A percentile compares a stretch with the other conserved stretches of the same genome.
Evolutionary conservation across 2,797 vertebrate genomes (phyloP).

Genomic region (Semotilus atromaculatus): DNA sequence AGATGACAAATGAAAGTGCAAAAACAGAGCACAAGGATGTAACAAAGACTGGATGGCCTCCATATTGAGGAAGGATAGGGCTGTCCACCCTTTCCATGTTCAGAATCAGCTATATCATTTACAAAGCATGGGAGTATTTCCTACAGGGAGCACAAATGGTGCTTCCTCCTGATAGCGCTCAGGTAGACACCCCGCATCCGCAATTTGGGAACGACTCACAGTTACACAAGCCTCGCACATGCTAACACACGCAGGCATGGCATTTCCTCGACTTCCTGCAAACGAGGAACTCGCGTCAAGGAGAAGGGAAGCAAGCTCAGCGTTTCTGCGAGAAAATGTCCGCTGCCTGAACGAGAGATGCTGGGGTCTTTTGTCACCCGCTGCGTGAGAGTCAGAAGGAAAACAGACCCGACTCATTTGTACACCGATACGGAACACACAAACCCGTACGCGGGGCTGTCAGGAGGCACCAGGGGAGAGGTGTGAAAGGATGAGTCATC

Average conservation of each 20-base stretch:
- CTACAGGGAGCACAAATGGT: conserved; percentile 40
- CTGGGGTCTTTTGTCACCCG: conserved; percentile 9
- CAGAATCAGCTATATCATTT: conserved; percentile 7
- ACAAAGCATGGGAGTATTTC: conserved; percentile 40
- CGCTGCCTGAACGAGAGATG: background rate
- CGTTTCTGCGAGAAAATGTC: conserved; percentile 28
- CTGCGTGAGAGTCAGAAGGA: background rate
- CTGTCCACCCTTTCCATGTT: conserved; percentile 49
- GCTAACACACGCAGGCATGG: conserved; percentile 24
- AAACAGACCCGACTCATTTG: conserved; percentile 26
- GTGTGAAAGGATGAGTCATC: conserved; percentile 60
- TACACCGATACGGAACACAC: conserved; percentile 4
- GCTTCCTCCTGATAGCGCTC: conserved; percentile 59
- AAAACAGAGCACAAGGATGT: background rate
- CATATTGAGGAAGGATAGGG: conserved; percentile 57
- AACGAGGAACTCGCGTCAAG: background rate
- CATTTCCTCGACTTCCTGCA: conserved; percentile 33
- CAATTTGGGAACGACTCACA: conserved; percentile 7
- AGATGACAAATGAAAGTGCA: background rate
- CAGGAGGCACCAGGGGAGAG: conserved; percentile 51
- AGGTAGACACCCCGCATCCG: conserved; percentile 36
- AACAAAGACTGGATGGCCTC: conserved; percentile 37
- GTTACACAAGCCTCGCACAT: conserved; percentile 30
- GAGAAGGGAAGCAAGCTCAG: conserved; percentile 4
- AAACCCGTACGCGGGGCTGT: background rate